Evolutionary conservation across 2,888 invertebrate genomes (phyloP).

Genomic region (Caenorhabditis japonica): DNA sequence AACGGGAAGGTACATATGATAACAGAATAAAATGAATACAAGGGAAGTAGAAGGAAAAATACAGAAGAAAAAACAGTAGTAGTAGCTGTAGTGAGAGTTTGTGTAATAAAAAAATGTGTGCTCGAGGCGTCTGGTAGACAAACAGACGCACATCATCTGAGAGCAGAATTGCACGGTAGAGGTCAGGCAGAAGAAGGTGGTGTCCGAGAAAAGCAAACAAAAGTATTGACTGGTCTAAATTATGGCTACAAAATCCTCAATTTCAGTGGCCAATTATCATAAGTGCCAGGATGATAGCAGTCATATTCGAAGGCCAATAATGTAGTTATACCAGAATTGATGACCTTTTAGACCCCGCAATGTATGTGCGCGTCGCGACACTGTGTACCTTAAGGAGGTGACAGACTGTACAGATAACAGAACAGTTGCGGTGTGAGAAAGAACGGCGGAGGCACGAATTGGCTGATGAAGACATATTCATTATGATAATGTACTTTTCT

Average conservation of each 20-base stretch:
- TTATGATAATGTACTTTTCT: conserved; percentile 28
- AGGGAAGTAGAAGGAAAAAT: background rate
- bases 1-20: no score
- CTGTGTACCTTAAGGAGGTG: conserved; percentile 24
- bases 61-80: background rate
- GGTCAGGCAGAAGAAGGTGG: background rate
- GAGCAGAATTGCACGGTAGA: conserved; percentile 20
- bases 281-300: conserved; percentile 29
- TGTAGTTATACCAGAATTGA: conserved; percentile 49
- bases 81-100: no score
- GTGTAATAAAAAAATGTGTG: conserved; percentile 19
- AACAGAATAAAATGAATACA: background rate
- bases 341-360: conserved; percentile 53
- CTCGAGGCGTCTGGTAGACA: conserved; percentile 38
- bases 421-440: conserved; percentile 25
- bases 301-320: conserved; percentile 44
- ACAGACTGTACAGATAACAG: conserved; percentile 47
- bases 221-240: no score
- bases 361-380: conserved; percentile 38
- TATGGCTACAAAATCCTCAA: no score
- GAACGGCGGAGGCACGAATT: conserved; percentile 17
- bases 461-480: conserved; percentile 22
- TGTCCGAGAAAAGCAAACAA: background rate
- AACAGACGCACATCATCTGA: conserved; percentile 33
- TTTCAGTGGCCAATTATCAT: background rate